Conservation (phyloP, 2,888 invertebrate species). For the Sipha maydis region DNA sequence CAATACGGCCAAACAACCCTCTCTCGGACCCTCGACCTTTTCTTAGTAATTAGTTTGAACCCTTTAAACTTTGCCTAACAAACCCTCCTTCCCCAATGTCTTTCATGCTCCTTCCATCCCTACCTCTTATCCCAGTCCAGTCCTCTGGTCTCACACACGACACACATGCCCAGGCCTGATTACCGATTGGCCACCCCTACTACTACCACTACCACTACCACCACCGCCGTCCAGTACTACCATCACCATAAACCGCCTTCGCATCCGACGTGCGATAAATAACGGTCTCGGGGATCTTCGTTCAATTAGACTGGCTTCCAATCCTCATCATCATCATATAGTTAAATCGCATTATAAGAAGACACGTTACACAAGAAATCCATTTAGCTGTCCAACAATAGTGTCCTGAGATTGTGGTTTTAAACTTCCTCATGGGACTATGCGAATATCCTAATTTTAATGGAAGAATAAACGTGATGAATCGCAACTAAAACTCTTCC, state of each 20-base stretch:
- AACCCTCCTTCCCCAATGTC: constrained; percentile 39
- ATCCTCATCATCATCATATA: neutral
- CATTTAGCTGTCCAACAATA: constrained; percentile 24
- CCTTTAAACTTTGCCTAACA: constrained; percentile 62
- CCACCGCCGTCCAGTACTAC: neutral
- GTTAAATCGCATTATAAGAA: neutral
- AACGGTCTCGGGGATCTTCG: constrained; percentile 31
- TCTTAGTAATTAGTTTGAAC: constrained; percentile 62
- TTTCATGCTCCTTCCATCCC: neutral
- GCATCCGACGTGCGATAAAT: constrained; percentile 27
- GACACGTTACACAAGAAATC: constrained; percentile 47
- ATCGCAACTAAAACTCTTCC: neutral
- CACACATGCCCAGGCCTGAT: constrained; percentile 41
- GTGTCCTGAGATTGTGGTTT: neutral
- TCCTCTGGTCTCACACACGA: neutral
- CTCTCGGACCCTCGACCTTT: constrained; percentile 62
- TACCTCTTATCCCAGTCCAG: neutral
- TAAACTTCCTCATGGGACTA: neutral
- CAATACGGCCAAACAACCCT: constrained; percentile 59
- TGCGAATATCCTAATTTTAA: neutral
- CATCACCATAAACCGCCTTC: neutral
- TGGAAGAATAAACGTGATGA: neutral
- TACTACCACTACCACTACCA: no score
- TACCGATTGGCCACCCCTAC: constrained; percentile 38
- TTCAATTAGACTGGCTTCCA: constrained; percentile 45